Percentiles rank a stretch among this genome's conserved stretches.
These are phyloP conservation scores for Orussus abietinus DNA, from an alignment of 1,140 invertebrate species.

Conservation along the genomic window DNA sequence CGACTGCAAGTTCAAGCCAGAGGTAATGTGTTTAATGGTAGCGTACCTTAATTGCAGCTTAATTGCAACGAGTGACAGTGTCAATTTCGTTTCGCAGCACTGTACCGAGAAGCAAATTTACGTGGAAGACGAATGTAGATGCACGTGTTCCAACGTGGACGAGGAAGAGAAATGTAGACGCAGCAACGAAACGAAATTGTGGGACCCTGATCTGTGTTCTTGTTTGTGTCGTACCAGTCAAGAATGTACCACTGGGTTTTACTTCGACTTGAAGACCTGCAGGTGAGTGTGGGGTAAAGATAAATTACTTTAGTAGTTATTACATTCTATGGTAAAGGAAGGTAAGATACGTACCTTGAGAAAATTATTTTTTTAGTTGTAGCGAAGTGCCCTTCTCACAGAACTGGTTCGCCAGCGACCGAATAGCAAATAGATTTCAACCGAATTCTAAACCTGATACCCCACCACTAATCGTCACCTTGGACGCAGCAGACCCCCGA, in stretches of 20 bases:
- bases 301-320: too few species aligned
- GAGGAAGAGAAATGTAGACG: slow-evolving; percentile 57
- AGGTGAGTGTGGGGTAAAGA: slow-evolving; percentile 49
- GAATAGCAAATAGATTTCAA: slow-evolving; percentile 13
- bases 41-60: slow-evolving; percentile 18
- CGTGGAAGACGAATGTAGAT: slow-evolving; percentile 55
- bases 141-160: slow-evolving; percentile 59
- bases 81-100: slow-evolving; percentile 46
- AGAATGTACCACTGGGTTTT: slow-evolving; percentile 59
- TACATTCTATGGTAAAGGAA: too few species aligned
- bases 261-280: slow-evolving; percentile 60
- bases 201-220: slow-evolving; percentile 58
- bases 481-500: slow-evolving; percentile 26
- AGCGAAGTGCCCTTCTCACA: slow-evolving; percentile 14
- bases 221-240: slow-evolving; percentile 57
- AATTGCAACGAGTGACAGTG: slow-evolving; percentile 1
- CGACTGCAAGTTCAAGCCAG: slow-evolving; percentile 56
- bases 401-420: slow-evolving; percentile 13
- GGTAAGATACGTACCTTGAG: too few species aligned
- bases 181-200: slow-evolving; percentile 54
- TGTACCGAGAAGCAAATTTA: slow-evolving; percentile 61
- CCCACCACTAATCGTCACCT: slow-evolving; percentile 24
- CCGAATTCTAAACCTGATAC: slow-evolving; percentile 13
- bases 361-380: slow-evolving; percentile 20
- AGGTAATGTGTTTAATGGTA: slow-evolving; percentile 43